Percentiles rank a stretch among this genome's conserved stretches.
phyloP scores from a whole-genome alignment of 2,797 vertebrate species.

The Anguilla marmorata region DNA sequence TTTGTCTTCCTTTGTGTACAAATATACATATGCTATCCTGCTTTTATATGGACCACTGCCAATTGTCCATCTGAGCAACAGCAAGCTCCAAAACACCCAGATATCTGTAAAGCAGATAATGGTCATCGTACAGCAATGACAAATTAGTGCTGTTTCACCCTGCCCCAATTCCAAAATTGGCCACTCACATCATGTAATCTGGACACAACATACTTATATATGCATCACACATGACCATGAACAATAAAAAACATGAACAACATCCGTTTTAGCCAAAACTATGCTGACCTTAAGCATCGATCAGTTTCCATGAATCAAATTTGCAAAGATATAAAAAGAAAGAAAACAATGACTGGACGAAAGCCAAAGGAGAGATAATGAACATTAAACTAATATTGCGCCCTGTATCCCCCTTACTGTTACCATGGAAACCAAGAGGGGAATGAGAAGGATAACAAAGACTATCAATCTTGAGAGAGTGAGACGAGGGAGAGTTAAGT shows the following conservation, averaged over 20 bases:
- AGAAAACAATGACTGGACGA: conserved; percentile 72
- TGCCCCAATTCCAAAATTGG: not conserved
- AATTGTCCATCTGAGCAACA: not conserved
- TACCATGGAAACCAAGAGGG: conserved; percentile 77
- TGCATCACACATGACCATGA: not conserved
- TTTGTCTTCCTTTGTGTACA: not conserved
- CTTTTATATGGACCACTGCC: not conserved
- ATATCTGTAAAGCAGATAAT: not conserved
- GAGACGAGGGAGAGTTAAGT: conserved; percentile 74
- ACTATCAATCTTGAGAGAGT: conserved; percentile 73
- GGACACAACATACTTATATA: not conserved
- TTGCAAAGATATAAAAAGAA: conserved; percentile 19
- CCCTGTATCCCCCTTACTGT: conserved; percentile 63
- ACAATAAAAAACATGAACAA: not conserved
- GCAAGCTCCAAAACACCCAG: not conserved
- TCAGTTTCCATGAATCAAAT: conserved; percentile 10
- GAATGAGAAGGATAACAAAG: conserved; percentile 79
- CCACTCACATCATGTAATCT: not conserved
- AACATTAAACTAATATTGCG: conserved; percentile 79
- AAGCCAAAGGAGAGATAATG: conserved; percentile 74
- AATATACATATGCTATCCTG: not conserved
- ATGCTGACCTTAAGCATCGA: not conserved
- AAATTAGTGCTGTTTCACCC: not conserved
- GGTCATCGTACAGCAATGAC: not conserved
- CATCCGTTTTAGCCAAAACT: not conserved